Percentiles rank a stretch among this genome's conserved stretches.
phyloP scores from a whole-genome alignment of 2,888 invertebrate species.

The Agriopis leucophaearia region DNA sequence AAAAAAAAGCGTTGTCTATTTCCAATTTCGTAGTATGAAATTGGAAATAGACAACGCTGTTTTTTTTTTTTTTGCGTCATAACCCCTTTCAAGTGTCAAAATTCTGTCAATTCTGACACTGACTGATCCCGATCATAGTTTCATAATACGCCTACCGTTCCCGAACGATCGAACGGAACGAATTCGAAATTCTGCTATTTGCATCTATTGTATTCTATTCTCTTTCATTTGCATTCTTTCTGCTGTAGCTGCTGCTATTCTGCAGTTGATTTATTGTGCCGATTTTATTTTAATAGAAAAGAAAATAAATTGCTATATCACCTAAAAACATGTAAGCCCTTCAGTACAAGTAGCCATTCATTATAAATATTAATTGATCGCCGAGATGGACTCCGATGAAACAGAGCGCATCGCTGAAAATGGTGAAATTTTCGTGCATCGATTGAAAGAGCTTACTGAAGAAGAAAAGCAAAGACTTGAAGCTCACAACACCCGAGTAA shows the following conservation, averaged over 20 bases:
- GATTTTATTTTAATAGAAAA: background rate
- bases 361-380: constrained; percentile 3
- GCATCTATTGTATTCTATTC: too few species aligned
- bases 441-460: constrained; percentile 83
- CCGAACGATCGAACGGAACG: too few species aligned
- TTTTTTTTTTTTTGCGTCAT: too few species aligned
- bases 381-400: constrained; percentile 75
- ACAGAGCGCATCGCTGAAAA: constrained; percentile 50
- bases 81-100: too few species aligned
- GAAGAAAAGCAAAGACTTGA: constrained; percentile 88
- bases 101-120: too few species aligned
- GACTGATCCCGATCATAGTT: too few species aligned
- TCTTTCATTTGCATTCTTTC: background rate
- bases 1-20: too few species aligned
- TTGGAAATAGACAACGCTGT: too few species aligned
- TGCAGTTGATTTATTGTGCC: background rate
- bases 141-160: too few species aligned
- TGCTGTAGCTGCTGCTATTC: background rate
- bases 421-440: constrained; percentile 69
- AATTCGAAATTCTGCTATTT: too few species aligned
- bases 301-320: constrained; percentile 5
- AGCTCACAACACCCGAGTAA: constrained; percentile 87
- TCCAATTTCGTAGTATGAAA: too few species aligned
- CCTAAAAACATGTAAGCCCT: background rate
- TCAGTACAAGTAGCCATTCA: background rate